Evolutionary conservation across 2,113 vertebrate genomes (phyloP), one percentile per base, ranked within the genome.

Genomic region (Pongo abelii): DNA sequence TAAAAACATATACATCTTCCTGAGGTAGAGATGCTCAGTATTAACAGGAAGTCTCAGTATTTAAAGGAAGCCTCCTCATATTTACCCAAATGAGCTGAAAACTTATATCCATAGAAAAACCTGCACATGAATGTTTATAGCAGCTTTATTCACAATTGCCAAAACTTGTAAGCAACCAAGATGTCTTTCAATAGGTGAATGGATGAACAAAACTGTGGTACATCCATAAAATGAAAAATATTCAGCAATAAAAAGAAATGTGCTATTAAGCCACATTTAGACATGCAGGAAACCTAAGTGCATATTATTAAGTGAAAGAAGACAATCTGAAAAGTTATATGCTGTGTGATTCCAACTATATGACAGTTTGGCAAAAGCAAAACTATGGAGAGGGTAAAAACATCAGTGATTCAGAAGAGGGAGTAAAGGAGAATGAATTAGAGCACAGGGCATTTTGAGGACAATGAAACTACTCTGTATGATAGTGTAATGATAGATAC

Each of bases 61-160:
- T 30, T 27, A 27, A 61, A 61, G 59, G 59, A 27, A 77, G 12
- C 4, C 91, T 46, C n/a, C 23, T 93, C 22, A 11, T 88, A 93
- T 94, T 95, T 77, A 91, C 7, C 32, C 17, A 94, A 88, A 75
- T 88, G 20, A 84, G 32, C 0, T 93, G 79, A 67, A 95, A 72
- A 67, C 7, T 46, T 93, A 81, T 20, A 4, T 67, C 8, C 17
- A 83, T 1, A 92, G 72, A 94, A 95, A 96, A 83, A 92, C 35
- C 30, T 96, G 75, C 14, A 78, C 40, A 89, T 6, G 35, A 67
- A 83, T 83, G n/a, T 77, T 95, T 61, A 84, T 8, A 94, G 93
- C 74, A 95, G 20, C 48, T 96, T 97, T 96, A 96, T 93, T 95
- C 22, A 43, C 70, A 89, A 93, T 3, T 93, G 57, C 57, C n/a